A percentile compares a stretch with the other conserved stretches of the same genome.
phyloP scores from a whole-genome alignment of 2,888 invertebrate species.

The Drosophila suboccidentalis region DNA sequence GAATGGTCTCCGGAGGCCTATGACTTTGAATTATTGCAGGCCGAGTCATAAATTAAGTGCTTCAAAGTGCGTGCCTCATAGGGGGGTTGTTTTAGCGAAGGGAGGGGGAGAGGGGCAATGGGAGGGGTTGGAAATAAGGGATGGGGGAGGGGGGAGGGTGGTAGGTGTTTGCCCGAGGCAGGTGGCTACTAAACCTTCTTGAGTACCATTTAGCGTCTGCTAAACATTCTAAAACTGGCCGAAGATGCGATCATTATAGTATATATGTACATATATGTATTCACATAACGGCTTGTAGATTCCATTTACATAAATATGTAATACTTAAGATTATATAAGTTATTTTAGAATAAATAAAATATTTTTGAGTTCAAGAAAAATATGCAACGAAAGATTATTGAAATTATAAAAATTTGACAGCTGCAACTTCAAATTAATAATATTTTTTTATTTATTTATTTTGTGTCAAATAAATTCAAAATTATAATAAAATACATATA shows the following conservation, averaged over 20 bases:
- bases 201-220: constrained; percentile 49
- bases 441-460: too few species aligned
- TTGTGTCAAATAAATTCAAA: too few species aligned
- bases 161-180: constrained; percentile 4
- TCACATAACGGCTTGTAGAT: too few species aligned
- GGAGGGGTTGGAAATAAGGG: not conserved
- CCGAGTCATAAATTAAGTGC: constrained; percentile 78
- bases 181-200: constrained; percentile 20
- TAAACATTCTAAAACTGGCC: constrained; percentile 40
- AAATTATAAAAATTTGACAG: too few species aligned
- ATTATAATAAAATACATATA: too few species aligned
- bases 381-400: too few species aligned
- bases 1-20: constrained; percentile 79
- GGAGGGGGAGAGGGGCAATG: not conserved
- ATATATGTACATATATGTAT: not conserved
- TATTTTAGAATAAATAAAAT: too few species aligned
- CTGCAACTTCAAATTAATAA: too few species aligned
- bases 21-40: constrained; percentile 82
- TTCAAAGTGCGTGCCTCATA: constrained; percentile 44
- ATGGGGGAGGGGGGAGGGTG: not conserved
- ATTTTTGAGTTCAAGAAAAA: too few species aligned
- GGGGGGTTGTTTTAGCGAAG: constrained; percentile 3
- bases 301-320: too few species aligned
- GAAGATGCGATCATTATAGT: constrained; percentile 8
- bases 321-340: too few species aligned